Conservation (phyloP, 1,140 invertebrate species). For the Wasmannia auropunctata region DNA sequence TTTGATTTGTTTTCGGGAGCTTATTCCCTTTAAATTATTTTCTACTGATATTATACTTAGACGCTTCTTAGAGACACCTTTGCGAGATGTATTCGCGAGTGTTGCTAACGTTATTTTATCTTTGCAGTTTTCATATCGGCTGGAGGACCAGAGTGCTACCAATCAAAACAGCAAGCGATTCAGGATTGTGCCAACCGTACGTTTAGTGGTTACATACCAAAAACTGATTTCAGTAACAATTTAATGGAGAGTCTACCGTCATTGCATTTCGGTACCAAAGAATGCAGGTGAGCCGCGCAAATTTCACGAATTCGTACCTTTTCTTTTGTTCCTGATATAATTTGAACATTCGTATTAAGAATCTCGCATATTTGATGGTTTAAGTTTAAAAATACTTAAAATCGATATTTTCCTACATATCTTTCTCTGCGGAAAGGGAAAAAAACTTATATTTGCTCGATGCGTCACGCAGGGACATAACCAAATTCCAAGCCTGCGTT, state of each 20-base stretch:
- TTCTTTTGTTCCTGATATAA: not conserved
- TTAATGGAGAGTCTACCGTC: slow-evolving; percentile 85
- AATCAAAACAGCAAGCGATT: slow-evolving; percentile 87
- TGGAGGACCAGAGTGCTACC: slow-evolving; percentile 90
- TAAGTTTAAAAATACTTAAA: not conserved
- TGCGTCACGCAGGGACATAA: slow-evolving; percentile 85
- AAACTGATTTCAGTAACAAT: slow-evolving; percentile 74
- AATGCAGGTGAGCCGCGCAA: slow-evolving; percentile 85
- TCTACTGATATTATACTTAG: too few species aligned
- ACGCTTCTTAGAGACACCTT: not conserved
- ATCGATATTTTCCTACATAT: not conserved
- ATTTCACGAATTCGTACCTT: not conserved
- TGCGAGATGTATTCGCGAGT: not conserved
- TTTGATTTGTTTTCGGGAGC: too few species aligned
- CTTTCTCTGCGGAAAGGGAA: not conserved
- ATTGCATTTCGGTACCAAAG: slow-evolving; percentile 85
- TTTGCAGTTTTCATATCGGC: slow-evolving; percentile 92
- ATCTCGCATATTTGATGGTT: not conserved
- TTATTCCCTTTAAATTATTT: too few species aligned
- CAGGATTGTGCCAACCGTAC: slow-evolving; percentile 88
- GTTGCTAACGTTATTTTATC: slow-evolving; percentile 3
- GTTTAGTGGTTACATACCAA: slow-evolving; percentile 76
- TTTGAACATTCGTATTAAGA: not conserved
- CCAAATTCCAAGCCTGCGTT: slow-evolving; percentile 87
- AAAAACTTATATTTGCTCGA: not conserved